A percentile compares a stretch with the other conserved stretches of the same genome.
phyloP scores from a whole-genome alignment of 1,140 invertebrate species.

The Hetaerina americana region DNA sequence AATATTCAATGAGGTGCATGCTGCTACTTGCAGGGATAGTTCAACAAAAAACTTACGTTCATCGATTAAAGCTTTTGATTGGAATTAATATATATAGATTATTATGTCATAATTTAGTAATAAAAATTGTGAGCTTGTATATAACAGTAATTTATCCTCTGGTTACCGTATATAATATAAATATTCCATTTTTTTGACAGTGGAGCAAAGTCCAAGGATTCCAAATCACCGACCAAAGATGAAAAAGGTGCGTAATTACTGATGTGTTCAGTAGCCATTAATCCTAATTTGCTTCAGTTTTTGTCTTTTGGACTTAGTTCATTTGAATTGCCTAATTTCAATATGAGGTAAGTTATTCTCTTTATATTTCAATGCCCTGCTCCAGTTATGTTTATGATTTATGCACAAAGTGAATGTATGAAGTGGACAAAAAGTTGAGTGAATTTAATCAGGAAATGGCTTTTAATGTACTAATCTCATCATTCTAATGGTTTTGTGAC shows the following conservation, averaged over 20 bases:
- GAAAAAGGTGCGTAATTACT: constrained; percentile 13
- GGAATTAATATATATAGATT: neutral
- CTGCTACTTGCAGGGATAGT: neutral
- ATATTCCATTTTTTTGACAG: constrained; percentile 5
- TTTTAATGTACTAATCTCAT: no score
- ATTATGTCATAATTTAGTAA: neutral
- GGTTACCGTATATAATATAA: neutral
- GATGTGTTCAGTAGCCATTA: no score
- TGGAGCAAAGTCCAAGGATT: constrained; percentile 5
- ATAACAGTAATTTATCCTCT: neutral
- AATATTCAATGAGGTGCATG: neutral
- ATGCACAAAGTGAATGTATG: no score
- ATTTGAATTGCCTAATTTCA: no score
- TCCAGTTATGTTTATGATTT: no score
- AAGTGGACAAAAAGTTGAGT: no score
- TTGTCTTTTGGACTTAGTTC: no score
- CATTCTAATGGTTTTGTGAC: neutral
- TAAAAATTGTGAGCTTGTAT: neutral
- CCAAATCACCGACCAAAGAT: constrained; percentile 10
- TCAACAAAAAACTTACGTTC: neutral
- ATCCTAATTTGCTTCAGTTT: no score
- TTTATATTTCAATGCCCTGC: no score
- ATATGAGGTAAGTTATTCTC: no score
- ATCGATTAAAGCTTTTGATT: neutral
- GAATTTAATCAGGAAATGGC: no score